phyloP scores from a whole-genome alignment of 2,888 invertebrate species.

The Keiferia lycopersicella region DNA sequence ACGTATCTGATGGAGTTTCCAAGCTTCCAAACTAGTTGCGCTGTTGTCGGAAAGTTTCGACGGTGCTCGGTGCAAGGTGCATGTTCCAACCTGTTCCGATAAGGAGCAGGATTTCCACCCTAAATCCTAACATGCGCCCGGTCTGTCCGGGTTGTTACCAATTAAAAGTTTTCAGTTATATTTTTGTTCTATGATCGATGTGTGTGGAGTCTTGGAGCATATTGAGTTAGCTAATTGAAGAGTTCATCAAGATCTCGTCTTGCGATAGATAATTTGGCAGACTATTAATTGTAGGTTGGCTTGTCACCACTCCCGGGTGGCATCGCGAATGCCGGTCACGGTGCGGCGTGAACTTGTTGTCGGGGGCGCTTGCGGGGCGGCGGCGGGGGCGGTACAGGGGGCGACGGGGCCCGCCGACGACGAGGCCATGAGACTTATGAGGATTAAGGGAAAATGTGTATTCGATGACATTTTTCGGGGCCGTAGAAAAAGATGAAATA shows the following conservation, averaged over 20 bases:
- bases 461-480: conserved; percentile 81
- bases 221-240: not conserved
- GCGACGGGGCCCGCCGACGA: conserved; percentile 55
- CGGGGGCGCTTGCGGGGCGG: conserved; percentile 35
- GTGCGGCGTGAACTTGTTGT: conserved; percentile 63
- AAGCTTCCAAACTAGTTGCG: conserved; percentile 77
- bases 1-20: conserved; percentile 78
- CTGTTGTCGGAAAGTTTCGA: conserved; percentile 72
- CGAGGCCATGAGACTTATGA: conserved; percentile 77
- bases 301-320: conserved; percentile 48
- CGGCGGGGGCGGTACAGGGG: conserved; percentile 42
- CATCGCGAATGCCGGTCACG: conserved; percentile 69
- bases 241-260: conserved; percentile 33
- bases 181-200: conserved; percentile 10
- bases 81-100: conserved; percentile 70
- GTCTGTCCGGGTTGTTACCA: conserved; percentile 45
- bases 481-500: conserved; percentile 80
- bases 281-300: conserved; percentile 59
- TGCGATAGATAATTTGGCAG: conserved; percentile 47
- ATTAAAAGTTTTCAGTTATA: conserved; percentile 60
- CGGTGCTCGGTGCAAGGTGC: conserved; percentile 64
- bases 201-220: not conserved
- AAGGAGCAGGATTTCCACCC: conserved; percentile 63
- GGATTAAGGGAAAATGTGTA: conserved; percentile 81
- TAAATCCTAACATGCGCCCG: conserved; percentile 65